Evolutionary conservation across 1,140 invertebrate genomes (phyloP), one percentile per base, ranked within the genome.

Genomic region (Aphidius gifuensis): DNA sequence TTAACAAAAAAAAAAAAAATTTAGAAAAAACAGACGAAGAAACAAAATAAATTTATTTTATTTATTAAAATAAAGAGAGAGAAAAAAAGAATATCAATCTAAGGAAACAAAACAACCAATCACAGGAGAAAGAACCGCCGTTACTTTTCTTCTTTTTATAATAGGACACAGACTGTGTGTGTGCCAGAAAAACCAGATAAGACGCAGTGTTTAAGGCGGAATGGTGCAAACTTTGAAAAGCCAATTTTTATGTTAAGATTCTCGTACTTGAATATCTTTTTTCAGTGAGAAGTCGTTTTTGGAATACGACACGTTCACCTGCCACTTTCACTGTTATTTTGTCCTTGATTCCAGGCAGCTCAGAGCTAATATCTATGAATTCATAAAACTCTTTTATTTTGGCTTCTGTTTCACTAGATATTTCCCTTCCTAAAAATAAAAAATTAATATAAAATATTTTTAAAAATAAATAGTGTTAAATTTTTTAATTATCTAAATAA

Each of bases 181-280:
- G n/a, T 45, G 11, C 44, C 44, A 11, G 6, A 7, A 45, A 11
- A 45, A 7, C 44, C 44, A 45, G 47, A 5, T 16, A 49, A 16
- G 5, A 49, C n/a, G n/a, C 47, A 49, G n/a, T 49, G 47, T 49
- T 49, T 49, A 5, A 16, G 47, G n/a, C 47, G 47, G 5, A 49
- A n/a, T 49, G 47, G 5, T 6, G 47, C 47, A n/a, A 49, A 49
- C 5, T 9, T 49, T 6, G n/a, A 49, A 49, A 49, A 49, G 9
- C 47, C 47, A n/a, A 49, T n/a, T 6, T 49, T n/a, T n/a, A 49
- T 5, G 5, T 49, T n/a, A n/a, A 16, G 47, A n/a, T 49, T 9
- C 21, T 49, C 47, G 9, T 5, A 5, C 21, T 49, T 6, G n/a
- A 49, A 49, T 6, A 49, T 49, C 5, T 16, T 6, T 49, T 49